Conservation (phyloP, 2,888 invertebrate genomes). For the Tolmerus cingulatus region DNA sequence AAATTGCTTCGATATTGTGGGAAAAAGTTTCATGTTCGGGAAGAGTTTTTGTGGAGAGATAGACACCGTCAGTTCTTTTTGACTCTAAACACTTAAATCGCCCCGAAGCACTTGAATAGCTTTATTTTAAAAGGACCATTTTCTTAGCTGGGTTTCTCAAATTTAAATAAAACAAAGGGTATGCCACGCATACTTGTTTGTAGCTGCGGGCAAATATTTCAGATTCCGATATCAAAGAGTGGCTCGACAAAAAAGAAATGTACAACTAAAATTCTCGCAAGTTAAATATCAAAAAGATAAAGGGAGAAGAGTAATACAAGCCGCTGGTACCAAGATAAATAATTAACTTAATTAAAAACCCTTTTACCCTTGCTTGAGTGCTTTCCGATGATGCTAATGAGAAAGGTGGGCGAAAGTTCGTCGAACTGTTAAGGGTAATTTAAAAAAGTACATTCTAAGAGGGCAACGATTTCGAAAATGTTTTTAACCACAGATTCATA, state of each 20-base stretch:
- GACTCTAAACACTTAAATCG: not conserved
- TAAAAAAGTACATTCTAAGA: not conserved
- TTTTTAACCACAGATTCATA: not conserved
- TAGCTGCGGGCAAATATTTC: not conserved
- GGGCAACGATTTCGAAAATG: not conserved
- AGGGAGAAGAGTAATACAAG: not conserved
- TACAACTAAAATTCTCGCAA: not conserved
- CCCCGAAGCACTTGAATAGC: not conserved
- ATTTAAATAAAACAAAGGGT: not conserved
- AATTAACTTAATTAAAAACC: not conserved
- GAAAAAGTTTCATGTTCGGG: not conserved
- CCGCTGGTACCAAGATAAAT: not conserved
- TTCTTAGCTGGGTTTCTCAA: not conserved
- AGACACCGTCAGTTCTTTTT: not conserved
- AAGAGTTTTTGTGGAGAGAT: conserved; percentile 23
- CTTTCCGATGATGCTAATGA: not conserved
- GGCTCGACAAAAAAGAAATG: not conserved
- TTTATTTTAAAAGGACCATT: not conserved
- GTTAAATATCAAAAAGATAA: not conserved
- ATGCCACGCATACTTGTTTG: not conserved
- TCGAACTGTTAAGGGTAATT: not conserved
- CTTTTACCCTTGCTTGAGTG: not conserved
- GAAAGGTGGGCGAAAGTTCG: not conserved
- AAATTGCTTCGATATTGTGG: not conserved
- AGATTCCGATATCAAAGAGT: not conserved